These are phyloP conservation scores for Acanthisitta chloris DNA, from an alignment of 2,113 vertebrate genomes.

Conservation along the genomic window DNA sequence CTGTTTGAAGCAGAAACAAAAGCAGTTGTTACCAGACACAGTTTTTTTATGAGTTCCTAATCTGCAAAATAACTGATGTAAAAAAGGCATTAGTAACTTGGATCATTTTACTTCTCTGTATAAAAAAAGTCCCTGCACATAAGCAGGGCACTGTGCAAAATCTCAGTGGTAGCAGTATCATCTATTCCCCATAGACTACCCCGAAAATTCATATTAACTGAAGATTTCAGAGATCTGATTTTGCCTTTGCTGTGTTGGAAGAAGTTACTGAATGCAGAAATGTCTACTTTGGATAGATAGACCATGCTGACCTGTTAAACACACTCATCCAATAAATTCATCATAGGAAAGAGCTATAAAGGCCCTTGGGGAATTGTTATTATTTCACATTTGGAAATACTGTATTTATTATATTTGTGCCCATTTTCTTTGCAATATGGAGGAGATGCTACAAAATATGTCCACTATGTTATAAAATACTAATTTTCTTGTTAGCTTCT, in stretches of 20 bases:
- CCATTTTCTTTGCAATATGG: neutral
- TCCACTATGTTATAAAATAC: neutral
- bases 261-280: neutral
- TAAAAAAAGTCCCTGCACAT: neutral
- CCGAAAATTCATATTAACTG: neutral
- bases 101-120: neutral
- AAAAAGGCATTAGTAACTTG: neutral
- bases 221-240: neutral
- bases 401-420: neutral
- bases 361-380: neutral
- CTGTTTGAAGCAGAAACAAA: neutral
- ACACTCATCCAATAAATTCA: neutral
- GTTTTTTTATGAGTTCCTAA: neutral
- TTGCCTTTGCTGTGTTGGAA: neutral
- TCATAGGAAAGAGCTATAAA: neutral
- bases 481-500: neutral
- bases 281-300: neutral
- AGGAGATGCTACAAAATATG: neutral
- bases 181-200: neutral
- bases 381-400: neutral
- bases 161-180: neutral
- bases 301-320: neutral
- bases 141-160: neutral
- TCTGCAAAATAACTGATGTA: neutral
- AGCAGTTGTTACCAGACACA: neutral